Evolutionary conservation across 2,888 invertebrate species (phyloP).

Genomic region (Girardia tigrina): DNA sequence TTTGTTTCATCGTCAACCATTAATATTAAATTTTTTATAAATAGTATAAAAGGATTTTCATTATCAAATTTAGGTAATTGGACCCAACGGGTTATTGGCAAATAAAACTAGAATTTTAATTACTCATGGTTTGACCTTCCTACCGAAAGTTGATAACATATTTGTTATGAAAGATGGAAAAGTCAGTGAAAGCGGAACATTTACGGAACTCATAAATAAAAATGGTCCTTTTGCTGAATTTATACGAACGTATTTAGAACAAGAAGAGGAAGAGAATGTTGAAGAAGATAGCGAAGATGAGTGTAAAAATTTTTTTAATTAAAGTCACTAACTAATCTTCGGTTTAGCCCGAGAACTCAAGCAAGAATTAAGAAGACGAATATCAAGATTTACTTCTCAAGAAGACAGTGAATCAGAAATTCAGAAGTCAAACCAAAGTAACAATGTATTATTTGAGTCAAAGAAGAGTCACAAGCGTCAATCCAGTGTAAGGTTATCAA

Average conservation of each 20-base stretch:
- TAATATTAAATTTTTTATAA: too few relatives aligned
- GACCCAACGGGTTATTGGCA: slow-evolving; percentile 26
- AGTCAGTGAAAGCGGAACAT: slow-evolving; percentile 34
- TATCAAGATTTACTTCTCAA: slow-evolving; percentile 16
- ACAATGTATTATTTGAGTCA: neutral
- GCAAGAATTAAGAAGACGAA: slow-evolving; percentile 12
- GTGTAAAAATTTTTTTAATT: neutral
- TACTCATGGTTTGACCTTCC: slow-evolving; percentile 44
- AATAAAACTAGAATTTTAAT: slow-evolving; percentile 34
- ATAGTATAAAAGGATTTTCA: too few relatives aligned
- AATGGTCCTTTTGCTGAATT: slow-evolving; percentile 37
- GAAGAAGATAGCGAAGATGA: slow-evolving; percentile 32
- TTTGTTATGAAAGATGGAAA: slow-evolving; percentile 35
- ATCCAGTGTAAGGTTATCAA: neutral
- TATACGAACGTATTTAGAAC: slow-evolving; percentile 38
- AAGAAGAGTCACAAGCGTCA: neutral
- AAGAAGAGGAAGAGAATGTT: slow-evolving; percentile 34
- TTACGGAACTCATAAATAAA: slow-evolving; percentile 33
- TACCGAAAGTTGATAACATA: slow-evolving; percentile 39
- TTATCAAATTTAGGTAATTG: slow-evolving; percentile 25
- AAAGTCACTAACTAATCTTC: neutral
- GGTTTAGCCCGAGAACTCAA: neutral
- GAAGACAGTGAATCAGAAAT: neutral
- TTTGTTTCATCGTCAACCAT: too few relatives aligned
- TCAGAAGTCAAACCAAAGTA: neutral